Base-by-base conservation (phyloP, 2,113 vertebrate species). In the Platycercus adscitus region DNA sequence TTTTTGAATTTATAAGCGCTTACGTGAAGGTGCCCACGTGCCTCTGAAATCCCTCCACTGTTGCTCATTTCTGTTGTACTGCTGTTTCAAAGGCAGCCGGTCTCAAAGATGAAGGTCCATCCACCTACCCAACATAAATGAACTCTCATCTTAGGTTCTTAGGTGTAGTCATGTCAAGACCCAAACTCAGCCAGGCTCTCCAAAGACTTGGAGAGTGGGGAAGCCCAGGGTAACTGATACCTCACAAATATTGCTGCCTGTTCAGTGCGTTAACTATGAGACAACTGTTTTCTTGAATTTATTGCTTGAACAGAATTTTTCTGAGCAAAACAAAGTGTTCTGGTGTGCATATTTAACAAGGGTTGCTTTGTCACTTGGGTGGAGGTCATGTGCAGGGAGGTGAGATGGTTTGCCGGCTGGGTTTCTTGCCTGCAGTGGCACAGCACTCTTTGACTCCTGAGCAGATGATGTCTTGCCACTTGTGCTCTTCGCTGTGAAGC, bases 221-320 rank as follows among this genome's bases (percentile, higher is more conserved):
- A 91, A 75, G 50, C 6, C 7, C 4, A 2, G 13, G 20, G n/a
- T 81, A 60, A 21, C 72, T 61, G 10, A 1, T 60, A 31, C 1
- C 12, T 69, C 28, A 28, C 0, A 2, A 72, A 33, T 46, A 26
- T 1, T 49, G n/a, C n/a, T 68, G 35, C 31, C 28, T 0, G 0
- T 72, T 76, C 14, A 15, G 9, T 44, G 25, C 53, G 16, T 52
- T 91, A 63, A 65, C n/a, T 58, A 4, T 8, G 28, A 70, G n/a
- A 28, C 23, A 66, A 21, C n/a, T 19, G 7, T 25, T 61, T 78
- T 47, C 41, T 79, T 56, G 41, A 69, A 70, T 56, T 73, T 69
- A 17, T 89, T 89, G 56, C 56, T 52, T 87, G n/a, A 71, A 29
- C 15, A 58, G 21, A 23, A 4, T 69, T 81, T 78, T 88, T 78